These are phyloP conservation scores for Laothoe populi DNA, from an alignment of 2,888 invertebrate species.

Conservation along the genomic window DNA sequence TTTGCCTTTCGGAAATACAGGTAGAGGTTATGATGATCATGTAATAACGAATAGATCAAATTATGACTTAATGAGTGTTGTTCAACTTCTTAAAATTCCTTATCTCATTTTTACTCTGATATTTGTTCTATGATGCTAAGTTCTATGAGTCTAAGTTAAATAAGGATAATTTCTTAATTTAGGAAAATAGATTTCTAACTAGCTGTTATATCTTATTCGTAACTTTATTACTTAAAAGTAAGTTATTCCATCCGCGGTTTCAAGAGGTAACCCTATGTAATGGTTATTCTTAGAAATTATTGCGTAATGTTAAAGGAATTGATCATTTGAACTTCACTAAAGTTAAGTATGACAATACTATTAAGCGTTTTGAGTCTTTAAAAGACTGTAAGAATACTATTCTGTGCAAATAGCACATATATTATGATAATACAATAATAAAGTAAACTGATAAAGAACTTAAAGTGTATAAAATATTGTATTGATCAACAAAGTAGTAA, in stretches of 20 bases:
- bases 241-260: background rate
- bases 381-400: background rate
- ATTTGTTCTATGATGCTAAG: too few relatives aligned
- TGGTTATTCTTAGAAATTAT: background rate
- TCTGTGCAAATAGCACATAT: background rate
- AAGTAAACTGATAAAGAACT: background rate
- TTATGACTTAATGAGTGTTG: too few relatives aligned
- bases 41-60: too few relatives aligned
- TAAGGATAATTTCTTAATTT: too few relatives aligned
- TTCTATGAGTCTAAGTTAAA: too few relatives aligned
- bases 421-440: background rate
- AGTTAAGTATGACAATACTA: background rate
- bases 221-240: background rate
- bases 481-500: slow-evolving; percentile 8
- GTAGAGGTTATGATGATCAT: too few relatives aligned
- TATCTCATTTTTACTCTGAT: too few relatives aligned
- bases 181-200: too few relatives aligned
- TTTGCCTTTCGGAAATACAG: too few relatives aligned
- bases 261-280: background rate
- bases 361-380: background rate
- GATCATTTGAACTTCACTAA: background rate
- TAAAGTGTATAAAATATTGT: background rate
- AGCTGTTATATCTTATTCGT: too few relatives aligned
- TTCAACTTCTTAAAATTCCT: too few relatives aligned
- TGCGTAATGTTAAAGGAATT: slow-evolving; percentile 1